Conservation (phyloP, 2,797 vertebrate species). For the Spondyliosoma cantharus region DNA sequence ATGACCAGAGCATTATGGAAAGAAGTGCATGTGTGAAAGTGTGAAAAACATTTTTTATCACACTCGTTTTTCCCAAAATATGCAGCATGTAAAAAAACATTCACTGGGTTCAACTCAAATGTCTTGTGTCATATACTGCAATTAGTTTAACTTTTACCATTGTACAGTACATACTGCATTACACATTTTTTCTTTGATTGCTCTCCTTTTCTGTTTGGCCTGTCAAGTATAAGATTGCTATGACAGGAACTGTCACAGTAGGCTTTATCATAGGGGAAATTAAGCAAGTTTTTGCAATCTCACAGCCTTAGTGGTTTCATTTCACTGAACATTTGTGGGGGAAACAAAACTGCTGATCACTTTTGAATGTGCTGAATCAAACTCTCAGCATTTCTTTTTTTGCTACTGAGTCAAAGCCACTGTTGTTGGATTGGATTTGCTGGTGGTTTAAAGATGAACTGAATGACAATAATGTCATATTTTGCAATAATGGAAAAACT, state of each 20-base stretch:
- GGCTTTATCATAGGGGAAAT: neutral
- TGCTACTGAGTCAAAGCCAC: neutral
- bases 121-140: neutral
- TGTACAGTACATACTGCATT: neutral
- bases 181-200: neutral
- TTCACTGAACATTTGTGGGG: neutral
- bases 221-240: neutral
- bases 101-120: neutral
- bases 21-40: neutral
- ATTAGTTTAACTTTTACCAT: neutral
- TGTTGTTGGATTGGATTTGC: neutral
- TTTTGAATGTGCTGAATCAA: neutral
- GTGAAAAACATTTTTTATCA: neutral
- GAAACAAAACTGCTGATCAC: neutral
- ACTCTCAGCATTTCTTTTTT: neutral
- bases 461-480: neutral
- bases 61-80: neutral
- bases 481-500: neutral
- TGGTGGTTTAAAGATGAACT: neutral
- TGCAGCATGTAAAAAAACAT: neutral
- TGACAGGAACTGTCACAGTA: conserved; percentile 26
- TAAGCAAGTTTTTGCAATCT: neutral
- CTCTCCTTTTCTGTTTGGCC: conserved; percentile 9
- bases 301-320: neutral
- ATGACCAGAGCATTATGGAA: conserved; percentile 7